Evolutionary conservation across 2,888 invertebrate genomes (phyloP).

Genomic region (Xanthorhoe spadicearia): DNA sequence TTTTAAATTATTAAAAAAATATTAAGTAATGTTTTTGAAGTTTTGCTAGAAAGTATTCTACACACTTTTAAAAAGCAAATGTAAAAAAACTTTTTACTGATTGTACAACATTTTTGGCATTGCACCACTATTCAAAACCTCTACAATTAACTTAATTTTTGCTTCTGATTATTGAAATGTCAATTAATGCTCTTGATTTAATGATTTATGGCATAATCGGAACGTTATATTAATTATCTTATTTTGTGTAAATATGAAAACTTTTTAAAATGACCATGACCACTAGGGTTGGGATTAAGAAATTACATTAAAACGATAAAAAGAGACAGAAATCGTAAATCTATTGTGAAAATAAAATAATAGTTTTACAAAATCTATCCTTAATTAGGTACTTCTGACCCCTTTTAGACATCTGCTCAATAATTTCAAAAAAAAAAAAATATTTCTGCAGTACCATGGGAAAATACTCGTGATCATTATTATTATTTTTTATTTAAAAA

Average conservation of each 20-base stretch:
- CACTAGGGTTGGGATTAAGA: not conserved
- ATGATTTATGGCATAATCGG: constrained; percentile 15
- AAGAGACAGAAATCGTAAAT: not conserved
- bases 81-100: constrained; percentile 4
- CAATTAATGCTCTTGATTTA: constrained; percentile 21
- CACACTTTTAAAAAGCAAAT: too few species aligned
- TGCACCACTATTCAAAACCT: constrained; percentile 13
- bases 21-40: too few species aligned
- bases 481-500: not conserved
- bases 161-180: constrained; percentile 23
- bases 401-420: too few species aligned
- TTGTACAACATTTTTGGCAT: constrained; percentile 10
- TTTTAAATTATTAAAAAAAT: too few species aligned
- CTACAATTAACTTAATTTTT: constrained; percentile 25
- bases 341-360: not conserved
- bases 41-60: too few species aligned
- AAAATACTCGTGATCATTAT: too few species aligned
- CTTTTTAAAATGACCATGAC: constrained; percentile 3
- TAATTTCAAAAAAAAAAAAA: too few species aligned
- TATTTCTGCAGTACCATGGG: too few species aligned
- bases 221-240: constrained; percentile 17
- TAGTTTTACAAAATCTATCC: too few species aligned
- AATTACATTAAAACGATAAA: not conserved
- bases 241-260: not conserved
- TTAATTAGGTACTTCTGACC: too few species aligned